A percentile compares a stretch with the other conserved stretches of the same genome.
Evolutionary conservation across 1,140 invertebrate genomes (phyloP).

Genomic region (Babylonia areolata): DNA sequence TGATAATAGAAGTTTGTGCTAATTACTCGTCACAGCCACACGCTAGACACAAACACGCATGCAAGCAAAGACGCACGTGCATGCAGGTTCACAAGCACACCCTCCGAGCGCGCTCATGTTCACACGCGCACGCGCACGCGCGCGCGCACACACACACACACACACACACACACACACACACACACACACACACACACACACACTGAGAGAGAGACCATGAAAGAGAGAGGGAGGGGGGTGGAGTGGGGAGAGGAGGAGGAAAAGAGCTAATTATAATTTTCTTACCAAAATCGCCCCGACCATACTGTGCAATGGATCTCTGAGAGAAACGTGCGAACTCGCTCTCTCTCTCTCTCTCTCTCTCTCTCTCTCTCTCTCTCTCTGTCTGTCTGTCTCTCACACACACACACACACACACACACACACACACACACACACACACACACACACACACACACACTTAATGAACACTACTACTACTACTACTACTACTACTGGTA

Average conservation of each 20-base stretch:
- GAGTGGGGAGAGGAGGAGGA: neutral
- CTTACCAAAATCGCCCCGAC: neutral
- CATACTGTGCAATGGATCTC: neutral
- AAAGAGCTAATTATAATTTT: neutral
- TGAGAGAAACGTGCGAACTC: neutral
- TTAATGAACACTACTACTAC: no score
- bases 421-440: constrained; percentile 16
- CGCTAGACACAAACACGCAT: neutral
- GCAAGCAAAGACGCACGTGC: neutral
- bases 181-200: neutral
- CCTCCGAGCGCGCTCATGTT: no score
- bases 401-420: neutral
- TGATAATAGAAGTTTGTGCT: no score
- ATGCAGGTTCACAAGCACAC: no score
- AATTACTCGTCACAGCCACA: neutral
- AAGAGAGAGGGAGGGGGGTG: neutral
- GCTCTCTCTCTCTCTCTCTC: neutral
- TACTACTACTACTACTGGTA: no score
- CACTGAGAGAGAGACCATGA: neutral
- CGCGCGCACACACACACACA: neutral
- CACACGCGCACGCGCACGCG: no score
- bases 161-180: neutral
- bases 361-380: constrained; percentile 23
- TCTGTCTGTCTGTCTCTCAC: neutral
- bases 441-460: constrained; percentile 11